A percentile compares a stretch with the other conserved stretches of the same genome.
These are phyloP conservation scores for Malaclemys terrapin DNA, from an alignment of 2,113 vertebrate species.

Conservation along the genomic window DNA sequence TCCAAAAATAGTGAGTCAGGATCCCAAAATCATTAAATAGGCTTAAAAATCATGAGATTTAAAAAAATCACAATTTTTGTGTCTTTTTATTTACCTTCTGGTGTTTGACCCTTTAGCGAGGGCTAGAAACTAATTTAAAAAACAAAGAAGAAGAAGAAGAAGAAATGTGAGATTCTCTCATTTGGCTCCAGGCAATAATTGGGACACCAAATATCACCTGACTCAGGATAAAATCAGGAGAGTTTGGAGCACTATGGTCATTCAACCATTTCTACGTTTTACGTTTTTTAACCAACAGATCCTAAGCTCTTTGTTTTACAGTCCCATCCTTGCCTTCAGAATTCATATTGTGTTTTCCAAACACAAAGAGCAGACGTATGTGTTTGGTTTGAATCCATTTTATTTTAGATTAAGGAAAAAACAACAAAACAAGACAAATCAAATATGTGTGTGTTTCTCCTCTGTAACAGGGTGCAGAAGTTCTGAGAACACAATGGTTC, in stretches of 20 bases:
- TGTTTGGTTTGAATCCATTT: conserved; percentile 47
- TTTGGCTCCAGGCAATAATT: conserved; percentile 19
- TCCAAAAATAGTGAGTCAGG: not conserved
- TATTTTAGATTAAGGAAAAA: conserved; percentile 50
- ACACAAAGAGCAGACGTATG: not conserved
- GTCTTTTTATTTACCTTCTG: not conserved
- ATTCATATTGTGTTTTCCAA: conserved; percentile 39
- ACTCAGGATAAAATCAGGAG: not conserved
- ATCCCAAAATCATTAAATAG: not conserved
- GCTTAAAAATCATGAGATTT: not conserved
- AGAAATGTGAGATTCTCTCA: not conserved
- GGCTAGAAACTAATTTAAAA: not conserved
- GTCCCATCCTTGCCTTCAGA: conserved; percentile 24
- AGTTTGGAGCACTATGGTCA: not conserved
- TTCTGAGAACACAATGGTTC: not conserved
- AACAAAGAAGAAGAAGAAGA: conserved; percentile 20
- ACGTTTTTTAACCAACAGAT: conserved; percentile 50
- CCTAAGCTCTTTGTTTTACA: conserved; percentile 43
- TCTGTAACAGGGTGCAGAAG: conserved; percentile 16
- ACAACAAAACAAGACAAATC: not conserved
- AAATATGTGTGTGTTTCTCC: not conserved
- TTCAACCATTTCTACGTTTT: conserved; percentile 41
- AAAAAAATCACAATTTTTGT: not conserved
- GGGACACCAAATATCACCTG: not conserved
- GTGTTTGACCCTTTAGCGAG: not conserved